Evolutionary conservation across 2,888 invertebrate genomes (phyloP).

Genomic region (Cyclophora albipunctata): DNA sequence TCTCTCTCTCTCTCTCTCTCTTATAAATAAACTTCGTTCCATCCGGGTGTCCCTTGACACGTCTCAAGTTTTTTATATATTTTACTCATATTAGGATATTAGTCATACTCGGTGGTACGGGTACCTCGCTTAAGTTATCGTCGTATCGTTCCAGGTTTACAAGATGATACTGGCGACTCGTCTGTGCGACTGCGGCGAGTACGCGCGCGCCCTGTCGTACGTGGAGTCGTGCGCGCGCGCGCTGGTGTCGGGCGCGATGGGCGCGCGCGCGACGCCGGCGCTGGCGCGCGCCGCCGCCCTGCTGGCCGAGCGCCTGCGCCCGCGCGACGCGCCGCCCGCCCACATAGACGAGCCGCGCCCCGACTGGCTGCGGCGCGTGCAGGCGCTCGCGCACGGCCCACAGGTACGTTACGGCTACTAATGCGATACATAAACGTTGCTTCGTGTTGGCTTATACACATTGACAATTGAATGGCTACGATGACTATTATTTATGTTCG

Average conservation of each 20-base stretch:
- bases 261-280: slow-evolving; percentile 67
- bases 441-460: too few species aligned
- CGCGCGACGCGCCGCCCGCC: slow-evolving; percentile 7
- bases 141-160: slow-evolving; percentile 64
- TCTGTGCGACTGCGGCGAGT: slow-evolving; percentile 82
- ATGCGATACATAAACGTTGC: too few species aligned
- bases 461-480: too few species aligned
- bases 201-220: slow-evolving; percentile 88
- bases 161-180: slow-evolving; percentile 88
- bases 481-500: too few species aligned
- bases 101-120: neutral
- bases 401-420: neutral
- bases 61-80: too few species aligned
- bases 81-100: too few species aligned
- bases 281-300: slow-evolving; percentile 66
- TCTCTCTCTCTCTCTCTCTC: too few species aligned
- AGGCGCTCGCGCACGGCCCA: neutral
- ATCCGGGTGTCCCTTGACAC: too few species aligned
- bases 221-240: slow-evolving; percentile 85
- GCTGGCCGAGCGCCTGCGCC: slow-evolving; percentile 59
- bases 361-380: neutral
- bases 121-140: slow-evolving; percentile 24
- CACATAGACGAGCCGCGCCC: slow-evolving; percentile 21
- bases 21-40: too few species aligned
- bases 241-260: slow-evolving; percentile 71